phyloP scores from a whole-genome alignment of 2,797 vertebrate species.

The Glyptemys insculpta region DNA sequence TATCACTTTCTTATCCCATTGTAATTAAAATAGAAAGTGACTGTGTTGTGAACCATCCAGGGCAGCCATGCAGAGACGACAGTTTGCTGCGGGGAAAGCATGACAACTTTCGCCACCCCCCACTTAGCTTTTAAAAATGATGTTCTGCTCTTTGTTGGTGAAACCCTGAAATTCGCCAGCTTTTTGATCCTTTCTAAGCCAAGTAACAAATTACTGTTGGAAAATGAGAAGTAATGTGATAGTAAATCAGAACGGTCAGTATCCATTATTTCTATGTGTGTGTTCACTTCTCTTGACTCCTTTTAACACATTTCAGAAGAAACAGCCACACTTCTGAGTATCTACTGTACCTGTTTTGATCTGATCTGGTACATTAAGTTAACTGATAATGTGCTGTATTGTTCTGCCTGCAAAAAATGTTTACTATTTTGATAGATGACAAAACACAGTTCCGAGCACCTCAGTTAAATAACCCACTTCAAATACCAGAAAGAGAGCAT shows the following conservation, averaged over 20 bases:
- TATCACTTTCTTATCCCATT: background rate
- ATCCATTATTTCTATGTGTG: background rate
- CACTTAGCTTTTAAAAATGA: background rate
- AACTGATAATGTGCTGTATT: background rate
- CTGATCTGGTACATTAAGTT: background rate
- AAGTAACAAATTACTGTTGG: background rate
- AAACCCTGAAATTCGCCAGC: background rate
- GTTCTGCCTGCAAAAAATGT: background rate
- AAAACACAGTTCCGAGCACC: slow-evolving; percentile 43
- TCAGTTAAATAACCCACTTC: slow-evolving; percentile 63
- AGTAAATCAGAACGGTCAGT: background rate
- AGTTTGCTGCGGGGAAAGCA: background rate
- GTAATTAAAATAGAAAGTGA: background rate
- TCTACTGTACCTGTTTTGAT: background rate
- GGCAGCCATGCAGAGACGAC: background rate
- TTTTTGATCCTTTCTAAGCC: background rate
- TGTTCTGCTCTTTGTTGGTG: background rate
- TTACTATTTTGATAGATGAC: slow-evolving; percentile 51
- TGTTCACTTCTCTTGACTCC: background rate
- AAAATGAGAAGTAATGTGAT: background rate
- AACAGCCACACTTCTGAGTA: background rate
- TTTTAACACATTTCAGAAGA: background rate
- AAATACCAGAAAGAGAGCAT: slow-evolving; percentile 63
- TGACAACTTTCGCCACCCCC: background rate
- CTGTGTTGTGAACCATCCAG: background rate